Percentiles rank a stretch among this genome's conserved stretches.
Conservation (phyloP, 2,888 invertebrate genomes). For the Polyommatus iphigenia region DNA sequence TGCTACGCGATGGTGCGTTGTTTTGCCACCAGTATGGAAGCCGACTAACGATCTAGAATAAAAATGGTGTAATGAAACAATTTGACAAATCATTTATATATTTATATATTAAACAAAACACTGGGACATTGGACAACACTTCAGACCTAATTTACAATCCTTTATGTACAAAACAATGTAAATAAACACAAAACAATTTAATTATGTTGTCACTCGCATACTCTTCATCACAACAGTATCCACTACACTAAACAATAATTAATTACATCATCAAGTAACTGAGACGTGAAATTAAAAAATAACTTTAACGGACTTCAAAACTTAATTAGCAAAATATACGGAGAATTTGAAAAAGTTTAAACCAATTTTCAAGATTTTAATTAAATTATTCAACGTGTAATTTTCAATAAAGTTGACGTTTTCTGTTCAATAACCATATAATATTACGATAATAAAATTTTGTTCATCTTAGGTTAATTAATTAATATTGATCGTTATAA, state of each 20-base stretch:
- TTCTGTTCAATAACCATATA: no score
- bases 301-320: neutral
- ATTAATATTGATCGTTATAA: neutral
- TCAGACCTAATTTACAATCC: neutral
- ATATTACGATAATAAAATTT: no score
- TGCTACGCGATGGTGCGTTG: no score
- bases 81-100: no score
- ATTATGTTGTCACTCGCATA: constrained; percentile 16
- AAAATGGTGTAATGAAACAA: no score
- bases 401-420: neutral
- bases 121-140: neutral
- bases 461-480: no score
- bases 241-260: constrained; percentile 18
- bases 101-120: no score
- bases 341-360: neutral
- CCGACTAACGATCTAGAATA: no score
- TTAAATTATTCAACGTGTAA: neutral
- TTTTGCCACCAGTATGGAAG: no score
- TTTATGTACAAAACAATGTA: neutral
- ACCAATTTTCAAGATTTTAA: neutral
- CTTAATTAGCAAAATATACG: neutral
- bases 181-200: neutral
- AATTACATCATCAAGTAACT: neutral
- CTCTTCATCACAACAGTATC: neutral
- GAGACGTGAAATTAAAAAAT: constrained; percentile 7